phyloP scores from a whole-genome alignment of 2,888 invertebrate genomes.

The Protula sp. region DNA sequence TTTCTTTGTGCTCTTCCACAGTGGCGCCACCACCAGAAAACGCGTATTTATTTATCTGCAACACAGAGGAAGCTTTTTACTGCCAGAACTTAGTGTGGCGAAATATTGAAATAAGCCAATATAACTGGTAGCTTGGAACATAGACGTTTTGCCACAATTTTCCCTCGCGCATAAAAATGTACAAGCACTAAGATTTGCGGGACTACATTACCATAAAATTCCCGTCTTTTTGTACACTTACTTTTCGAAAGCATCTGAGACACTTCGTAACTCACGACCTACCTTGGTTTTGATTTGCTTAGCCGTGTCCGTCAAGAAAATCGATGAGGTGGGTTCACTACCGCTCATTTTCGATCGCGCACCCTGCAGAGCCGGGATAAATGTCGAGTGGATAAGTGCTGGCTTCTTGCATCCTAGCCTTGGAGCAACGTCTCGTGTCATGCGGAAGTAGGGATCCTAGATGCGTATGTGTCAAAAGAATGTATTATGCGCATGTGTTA shows the following conservation, averaged over 20 bases:
- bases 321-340: conserved; percentile 86
- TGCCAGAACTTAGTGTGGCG: not conserved
- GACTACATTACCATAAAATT: no score
- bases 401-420: conserved; percentile 82
- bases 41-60: conserved; percentile 85
- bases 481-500: not conserved
- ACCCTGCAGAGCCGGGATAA: conserved; percentile 92
- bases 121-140: no score
- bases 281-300: conserved; percentile 96
- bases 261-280: no score
- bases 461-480: no score
- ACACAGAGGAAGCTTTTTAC: no score
- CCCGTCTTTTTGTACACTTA: no score
- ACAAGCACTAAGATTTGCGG: no score
- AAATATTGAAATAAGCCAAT: no score
- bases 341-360: conserved; percentile 98
- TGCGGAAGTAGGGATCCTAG: conserved; percentile 94
- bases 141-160: no score
- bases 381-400: conserved; percentile 76
- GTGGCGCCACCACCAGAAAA: conserved; percentile 94
- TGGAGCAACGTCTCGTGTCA: conserved; percentile 97
- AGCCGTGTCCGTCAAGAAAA: conserved; percentile 89
- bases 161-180: no score
- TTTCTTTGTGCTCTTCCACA: conserved; percentile 79
- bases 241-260: no score